Evolutionary conservation across 2,113 vertebrate genomes (phyloP).

Genomic region (Petroica traversi): DNA sequence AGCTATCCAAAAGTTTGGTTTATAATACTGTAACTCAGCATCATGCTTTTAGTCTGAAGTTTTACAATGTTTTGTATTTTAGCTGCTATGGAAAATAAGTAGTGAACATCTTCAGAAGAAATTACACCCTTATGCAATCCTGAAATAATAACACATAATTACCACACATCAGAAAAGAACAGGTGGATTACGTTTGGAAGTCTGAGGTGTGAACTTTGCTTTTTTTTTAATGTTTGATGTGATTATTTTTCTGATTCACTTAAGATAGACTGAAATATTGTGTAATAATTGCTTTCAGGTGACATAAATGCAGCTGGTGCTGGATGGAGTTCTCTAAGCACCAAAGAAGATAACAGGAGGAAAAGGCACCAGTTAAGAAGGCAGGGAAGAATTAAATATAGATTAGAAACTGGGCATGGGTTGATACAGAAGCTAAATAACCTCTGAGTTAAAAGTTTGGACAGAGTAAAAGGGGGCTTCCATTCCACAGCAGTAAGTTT

Average conservation of each 20-base stretch:
- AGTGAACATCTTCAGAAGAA: slow-evolving; percentile 5
- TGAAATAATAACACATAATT: slow-evolving; percentile 27
- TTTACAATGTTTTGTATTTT: not conserved
- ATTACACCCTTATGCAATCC: slow-evolving; percentile 20
- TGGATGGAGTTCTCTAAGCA: not conserved
- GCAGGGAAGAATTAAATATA: not conserved
- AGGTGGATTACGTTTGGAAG: not conserved
- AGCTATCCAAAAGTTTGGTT: not conserved
- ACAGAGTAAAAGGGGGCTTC: not conserved
- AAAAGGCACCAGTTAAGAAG: not conserved
- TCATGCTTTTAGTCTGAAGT: slow-evolving; percentile 17
- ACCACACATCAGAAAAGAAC: not conserved
- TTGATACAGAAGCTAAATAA: not conserved
- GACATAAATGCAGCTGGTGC: not conserved
- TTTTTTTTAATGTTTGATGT: not conserved
- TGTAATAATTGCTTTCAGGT: not conserved
- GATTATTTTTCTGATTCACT: slow-evolving; percentile 21
- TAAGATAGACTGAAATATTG: not conserved
- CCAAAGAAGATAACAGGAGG: not conserved
- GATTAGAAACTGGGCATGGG: not conserved
- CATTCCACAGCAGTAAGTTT: not conserved
- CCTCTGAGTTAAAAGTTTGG: not conserved
- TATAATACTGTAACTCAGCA: not conserved
- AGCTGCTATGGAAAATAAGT: slow-evolving; percentile 21
- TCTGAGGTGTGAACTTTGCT: slow-evolving; percentile 1